Evolutionary conservation across 2,113 vertebrate genomes (phyloP), one percentile per base, ranked within the genome.

Genomic region (Ophthalmolycus amberensis): DNA sequence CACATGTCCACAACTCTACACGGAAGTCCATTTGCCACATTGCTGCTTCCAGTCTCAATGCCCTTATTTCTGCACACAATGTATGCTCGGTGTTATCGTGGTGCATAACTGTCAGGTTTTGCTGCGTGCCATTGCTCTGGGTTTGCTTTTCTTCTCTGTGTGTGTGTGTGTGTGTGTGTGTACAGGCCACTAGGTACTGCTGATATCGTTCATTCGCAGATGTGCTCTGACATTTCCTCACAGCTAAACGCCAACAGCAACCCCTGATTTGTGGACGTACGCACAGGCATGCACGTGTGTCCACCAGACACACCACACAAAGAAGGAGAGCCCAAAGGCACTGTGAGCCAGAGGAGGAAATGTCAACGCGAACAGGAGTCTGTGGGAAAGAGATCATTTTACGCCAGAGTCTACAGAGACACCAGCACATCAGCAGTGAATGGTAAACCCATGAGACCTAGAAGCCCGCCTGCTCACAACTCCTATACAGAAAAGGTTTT

Each of bases 161-260:
- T 64, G 40, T 56, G 42, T 64, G 71, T 83, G 62, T 82, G 67
- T 84, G 69, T 86, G 75, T 80, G 77, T 59, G 73, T 66, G 60
- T 40, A 54, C 56, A 85, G 85, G 77, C 84, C 72, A 91, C 80
- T 88, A 86, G 89, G 90, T 92, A 88, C 81, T 40, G 90, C 89
- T 87, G 93, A 91, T 94, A 95, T 94, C 93, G 50, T 91, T 88
- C 92, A 83, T 86, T 89, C 79, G 63, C 94, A 95, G 94, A 95
- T 94, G 93, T 88, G 88, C 88, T 85, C 81, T 94, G 94, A 94
- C 95, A 95, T 95, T 94, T 94, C 82, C 83, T 74, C 85, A 66
- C 75, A 79, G 80, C 81, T 52, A 72, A 75, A 86, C 56, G 84
- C 74, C 87, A 88, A 59, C 71, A 82, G 78, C 87, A 85, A 70